A percentile compares a stretch with the other conserved stretches of the same genome.
phyloP scores from a whole-genome alignment of 2,113 vertebrate species.

The Pseudopodoces humilis region DNA sequence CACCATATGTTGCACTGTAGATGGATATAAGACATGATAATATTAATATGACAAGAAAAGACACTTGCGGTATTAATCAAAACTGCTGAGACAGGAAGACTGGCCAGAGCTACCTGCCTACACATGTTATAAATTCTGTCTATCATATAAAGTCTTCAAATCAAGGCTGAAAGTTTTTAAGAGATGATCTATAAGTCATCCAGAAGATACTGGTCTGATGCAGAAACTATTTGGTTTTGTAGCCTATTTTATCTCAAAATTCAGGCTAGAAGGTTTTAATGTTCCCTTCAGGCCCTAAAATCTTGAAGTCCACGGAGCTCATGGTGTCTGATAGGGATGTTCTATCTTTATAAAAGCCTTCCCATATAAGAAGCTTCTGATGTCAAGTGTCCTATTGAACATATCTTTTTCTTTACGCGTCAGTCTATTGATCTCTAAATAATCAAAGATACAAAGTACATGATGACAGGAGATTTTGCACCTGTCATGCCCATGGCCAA shows the following conservation, averaged over 20 bases:
- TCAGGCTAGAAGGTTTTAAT: neutral
- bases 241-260: neutral
- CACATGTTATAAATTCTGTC: neutral
- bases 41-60: neutral
- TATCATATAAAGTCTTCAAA: slow-evolving; percentile 11
- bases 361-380: neutral
- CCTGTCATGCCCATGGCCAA: neutral
- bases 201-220: neutral
- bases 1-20: neutral
- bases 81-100: neutral
- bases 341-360: neutral
- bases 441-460: neutral
- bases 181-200: neutral
- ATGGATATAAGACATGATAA: neutral
- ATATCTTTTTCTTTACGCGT: neutral
- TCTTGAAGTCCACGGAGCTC: neutral
- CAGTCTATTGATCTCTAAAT: neutral
- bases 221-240: neutral
- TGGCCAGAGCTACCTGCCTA: neutral
- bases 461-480: neutral
- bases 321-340: fast-evolving
- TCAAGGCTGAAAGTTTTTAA: neutral
- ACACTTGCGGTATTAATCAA: neutral
- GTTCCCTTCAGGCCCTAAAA: neutral
- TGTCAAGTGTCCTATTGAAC: neutral